These are phyloP conservation scores for Adelognathus sp. DNA, from an alignment of 2,888 invertebrate species.

Conservation along the genomic window DNA sequence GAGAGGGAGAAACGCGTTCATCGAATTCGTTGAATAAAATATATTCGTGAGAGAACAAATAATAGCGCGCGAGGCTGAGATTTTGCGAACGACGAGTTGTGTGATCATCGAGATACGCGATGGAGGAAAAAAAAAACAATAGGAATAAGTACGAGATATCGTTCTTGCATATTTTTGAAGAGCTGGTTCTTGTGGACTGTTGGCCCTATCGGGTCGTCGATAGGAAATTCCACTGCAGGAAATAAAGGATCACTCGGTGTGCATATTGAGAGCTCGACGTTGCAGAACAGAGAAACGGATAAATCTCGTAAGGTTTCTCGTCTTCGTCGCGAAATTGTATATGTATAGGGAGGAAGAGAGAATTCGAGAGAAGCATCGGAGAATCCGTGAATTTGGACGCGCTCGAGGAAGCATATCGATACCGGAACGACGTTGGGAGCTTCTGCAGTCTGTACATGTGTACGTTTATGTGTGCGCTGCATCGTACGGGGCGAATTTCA, in stretches of 20 bases:
- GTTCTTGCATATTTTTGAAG: neutral
- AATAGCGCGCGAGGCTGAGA: neutral
- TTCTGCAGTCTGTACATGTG: neutral
- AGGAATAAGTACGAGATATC: neutral
- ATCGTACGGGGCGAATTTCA: neutral
- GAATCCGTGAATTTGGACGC: constrained; percentile 36
- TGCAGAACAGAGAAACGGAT: neutral
- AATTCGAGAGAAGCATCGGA: constrained; percentile 9
- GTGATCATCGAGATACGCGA: neutral
- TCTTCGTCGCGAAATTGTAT: neutral
- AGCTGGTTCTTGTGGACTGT: neutral
- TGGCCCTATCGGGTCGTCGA: constrained; percentile 26
- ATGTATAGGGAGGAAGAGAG: neutral
- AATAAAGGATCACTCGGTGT: constrained; percentile 12
- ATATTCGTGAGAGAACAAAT: neutral
- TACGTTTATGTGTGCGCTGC: neutral
- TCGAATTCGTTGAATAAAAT: constrained; percentile 33
- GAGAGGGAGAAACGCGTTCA: constrained; percentile 10
- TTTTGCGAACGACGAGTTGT: neutral
- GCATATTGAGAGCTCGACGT: constrained; percentile 14
- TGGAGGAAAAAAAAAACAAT: too few species aligned
- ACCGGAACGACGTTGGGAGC: neutral
- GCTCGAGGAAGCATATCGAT: constrained; percentile 40
- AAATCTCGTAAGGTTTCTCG: neutral
- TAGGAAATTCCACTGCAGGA: constrained; percentile 6